Percentiles rank a stretch among this genome's conserved stretches.
phyloP scores from a whole-genome alignment of 35 echinoderm and acorn worm genomes.

The Amphiura filiformis region DNA sequence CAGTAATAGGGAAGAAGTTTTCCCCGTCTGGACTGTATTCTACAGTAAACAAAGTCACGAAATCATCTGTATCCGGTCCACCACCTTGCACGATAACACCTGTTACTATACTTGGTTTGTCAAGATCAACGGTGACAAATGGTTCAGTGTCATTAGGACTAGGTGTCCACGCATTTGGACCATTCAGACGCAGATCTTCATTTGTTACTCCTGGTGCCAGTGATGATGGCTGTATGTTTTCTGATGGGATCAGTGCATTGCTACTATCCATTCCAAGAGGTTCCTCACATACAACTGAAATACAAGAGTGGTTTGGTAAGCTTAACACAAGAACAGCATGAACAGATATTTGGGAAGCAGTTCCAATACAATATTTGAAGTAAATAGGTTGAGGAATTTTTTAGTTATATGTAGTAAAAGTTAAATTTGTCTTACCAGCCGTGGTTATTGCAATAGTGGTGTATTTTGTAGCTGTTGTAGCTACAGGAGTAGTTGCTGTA shows the following conservation, averaged over 20 bases:
- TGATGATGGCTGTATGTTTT: constrained; percentile 9
- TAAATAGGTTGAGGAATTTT: too few species aligned
- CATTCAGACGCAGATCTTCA: constrained; percentile 3
- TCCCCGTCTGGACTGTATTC: constrained; percentile 56
- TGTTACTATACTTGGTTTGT: constrained; percentile 45
- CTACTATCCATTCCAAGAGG: not conserved
- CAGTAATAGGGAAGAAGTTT: constrained; percentile 36
- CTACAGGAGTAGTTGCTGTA: not conserved
- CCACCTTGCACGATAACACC: constrained; percentile 71
- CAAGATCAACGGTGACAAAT: constrained; percentile 73
- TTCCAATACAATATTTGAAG: too few species aligned
- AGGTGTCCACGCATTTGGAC: constrained; percentile 49
- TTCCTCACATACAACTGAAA: not conserved
- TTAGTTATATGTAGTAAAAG: too few species aligned
- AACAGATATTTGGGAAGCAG: too few species aligned
- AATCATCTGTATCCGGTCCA: constrained; percentile 38
- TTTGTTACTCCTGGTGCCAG: constrained; percentile 3
- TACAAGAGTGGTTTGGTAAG: too few species aligned
- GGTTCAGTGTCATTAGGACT: constrained; percentile 31
- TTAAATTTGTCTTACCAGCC: not conserved
- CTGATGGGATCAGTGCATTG: not conserved
- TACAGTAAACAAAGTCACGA: constrained; percentile 56
- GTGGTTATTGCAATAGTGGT: not conserved
- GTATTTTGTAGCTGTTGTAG: not conserved
- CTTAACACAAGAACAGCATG: too few species aligned